These are phyloP conservation scores for Hydropotes inermis DNA, from an alignment of 2,113 vertebrate species.

Conservation along the genomic window DNA sequence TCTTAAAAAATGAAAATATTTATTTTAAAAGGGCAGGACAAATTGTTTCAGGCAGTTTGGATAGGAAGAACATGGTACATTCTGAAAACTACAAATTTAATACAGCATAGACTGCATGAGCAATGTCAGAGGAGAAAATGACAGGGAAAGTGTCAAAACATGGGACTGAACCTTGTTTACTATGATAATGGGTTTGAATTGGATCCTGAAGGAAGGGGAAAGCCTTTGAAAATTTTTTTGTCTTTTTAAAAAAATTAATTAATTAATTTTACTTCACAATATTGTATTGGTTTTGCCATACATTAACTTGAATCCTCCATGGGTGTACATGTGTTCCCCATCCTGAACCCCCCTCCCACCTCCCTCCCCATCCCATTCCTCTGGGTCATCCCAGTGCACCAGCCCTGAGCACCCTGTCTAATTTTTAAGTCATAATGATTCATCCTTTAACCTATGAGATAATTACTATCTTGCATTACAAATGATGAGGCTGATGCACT, in stretches of 20 bases:
- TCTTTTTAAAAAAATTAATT: too few relatives aligned
- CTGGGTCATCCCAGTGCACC: too few relatives aligned
- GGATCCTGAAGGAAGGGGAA: background rate
- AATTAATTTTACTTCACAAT: too few relatives aligned
- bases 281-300: too few relatives aligned
- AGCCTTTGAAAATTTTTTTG: background rate
- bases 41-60: background rate
- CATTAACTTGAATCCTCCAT: too few relatives aligned
- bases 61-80: background rate
- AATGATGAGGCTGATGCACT: background rate
- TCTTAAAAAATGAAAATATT: conserved; percentile 6
- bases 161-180: conserved; percentile 17
- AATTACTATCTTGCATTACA: background rate
- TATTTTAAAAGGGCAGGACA: conserved; percentile 6
- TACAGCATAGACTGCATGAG: background rate
- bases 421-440: conserved; percentile 2
- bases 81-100: conserved; percentile 22
- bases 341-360: too few relatives aligned
- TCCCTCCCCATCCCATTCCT: too few relatives aligned
- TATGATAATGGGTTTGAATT: background rate
- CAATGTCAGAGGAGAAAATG: background rate
- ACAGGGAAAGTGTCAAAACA: background rate
- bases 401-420: too few relatives aligned
- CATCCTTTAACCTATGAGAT: background rate
- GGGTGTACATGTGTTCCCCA: too few relatives aligned